Conservation (phyloP, 2,113 vertebrate genomes). For the Trinectes maculatus region DNA sequence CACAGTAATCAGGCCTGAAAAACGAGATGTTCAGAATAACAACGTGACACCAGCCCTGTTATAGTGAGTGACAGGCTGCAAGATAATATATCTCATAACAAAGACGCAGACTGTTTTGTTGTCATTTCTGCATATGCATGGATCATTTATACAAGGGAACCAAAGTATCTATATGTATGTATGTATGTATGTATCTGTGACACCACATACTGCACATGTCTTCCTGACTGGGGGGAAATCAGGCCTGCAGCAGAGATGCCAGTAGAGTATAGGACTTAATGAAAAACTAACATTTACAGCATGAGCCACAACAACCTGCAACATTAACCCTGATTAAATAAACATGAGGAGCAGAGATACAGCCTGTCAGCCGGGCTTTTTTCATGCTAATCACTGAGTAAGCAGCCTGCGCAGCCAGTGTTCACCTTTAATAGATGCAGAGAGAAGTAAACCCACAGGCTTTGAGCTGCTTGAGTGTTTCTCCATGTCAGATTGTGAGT, state of each 20-base stretch:
- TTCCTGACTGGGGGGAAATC: conserved; percentile 32
- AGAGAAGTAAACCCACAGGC: conserved; percentile 23
- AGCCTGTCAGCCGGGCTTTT: conserved; percentile 53
- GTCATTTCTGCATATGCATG: no score
- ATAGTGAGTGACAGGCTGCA: not conserved
- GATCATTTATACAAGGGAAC: no score
- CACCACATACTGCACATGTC: no score
- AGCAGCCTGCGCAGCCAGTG: conserved; percentile 47
- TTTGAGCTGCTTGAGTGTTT: conserved; percentile 14
- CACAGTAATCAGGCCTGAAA: not conserved
- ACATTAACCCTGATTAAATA: conserved; percentile 74
- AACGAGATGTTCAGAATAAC: not conserved
- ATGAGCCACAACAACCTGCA: conserved; percentile 57
- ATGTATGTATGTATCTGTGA: not conserved
- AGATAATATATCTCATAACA: no score
- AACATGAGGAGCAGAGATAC: conserved; percentile 68
- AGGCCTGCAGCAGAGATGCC: conserved; percentile 30
- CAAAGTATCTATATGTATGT: conserved; percentile 19
- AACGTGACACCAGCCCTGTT: no score
- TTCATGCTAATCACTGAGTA: conserved; percentile 64
- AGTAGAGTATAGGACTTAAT: conserved; percentile 49
- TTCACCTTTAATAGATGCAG: conserved; percentile 22
- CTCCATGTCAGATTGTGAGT: not conserved
- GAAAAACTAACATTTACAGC: conserved; percentile 65
- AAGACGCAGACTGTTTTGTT: no score